These are phyloP conservation scores for Calephelis perditalis DNA, from an alignment of 2,888 invertebrate genomes.

Conservation along the genomic window DNA sequence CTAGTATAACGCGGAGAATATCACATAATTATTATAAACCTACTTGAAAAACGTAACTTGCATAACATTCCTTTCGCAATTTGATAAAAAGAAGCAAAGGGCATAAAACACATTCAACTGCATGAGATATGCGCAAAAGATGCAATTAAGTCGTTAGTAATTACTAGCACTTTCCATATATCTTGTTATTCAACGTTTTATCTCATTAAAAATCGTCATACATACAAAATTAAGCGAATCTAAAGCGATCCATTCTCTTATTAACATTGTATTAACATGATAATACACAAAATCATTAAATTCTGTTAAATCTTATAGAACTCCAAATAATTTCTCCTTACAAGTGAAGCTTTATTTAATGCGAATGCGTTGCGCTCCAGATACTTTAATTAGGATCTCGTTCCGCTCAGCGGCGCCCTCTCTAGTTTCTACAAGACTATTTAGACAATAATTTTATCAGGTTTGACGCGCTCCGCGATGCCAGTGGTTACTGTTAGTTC, in stretches of 20 bases:
- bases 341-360: constrained; percentile 47
- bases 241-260: constrained; percentile 7
- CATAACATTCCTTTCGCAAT: no score
- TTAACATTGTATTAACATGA: constrained; percentile 12
- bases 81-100: no score
- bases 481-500: constrained; percentile 28
- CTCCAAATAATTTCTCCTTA: constrained; percentile 38
- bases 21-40: no score
- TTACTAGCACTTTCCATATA: not conserved
- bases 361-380: constrained; percentile 61
- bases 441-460: constrained; percentile 48
- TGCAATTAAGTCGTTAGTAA: constrained; percentile 5
- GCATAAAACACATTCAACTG: not conserved
- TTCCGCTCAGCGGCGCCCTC: constrained; percentile 57
- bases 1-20: no score
- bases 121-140: not conserved
- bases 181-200: not conserved
- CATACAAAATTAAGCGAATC: constrained; percentile 9
- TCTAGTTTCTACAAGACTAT: constrained; percentile 60
- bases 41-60: no score
- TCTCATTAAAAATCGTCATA: constrained; percentile 12
- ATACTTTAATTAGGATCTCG: constrained; percentile 74
- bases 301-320: constrained; percentile 26
- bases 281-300: constrained; percentile 15
- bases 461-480: constrained; percentile 43